Evolutionary conservation across 2,888 invertebrate species (phyloP).

Genomic region (Parelbella ahira): DNA sequence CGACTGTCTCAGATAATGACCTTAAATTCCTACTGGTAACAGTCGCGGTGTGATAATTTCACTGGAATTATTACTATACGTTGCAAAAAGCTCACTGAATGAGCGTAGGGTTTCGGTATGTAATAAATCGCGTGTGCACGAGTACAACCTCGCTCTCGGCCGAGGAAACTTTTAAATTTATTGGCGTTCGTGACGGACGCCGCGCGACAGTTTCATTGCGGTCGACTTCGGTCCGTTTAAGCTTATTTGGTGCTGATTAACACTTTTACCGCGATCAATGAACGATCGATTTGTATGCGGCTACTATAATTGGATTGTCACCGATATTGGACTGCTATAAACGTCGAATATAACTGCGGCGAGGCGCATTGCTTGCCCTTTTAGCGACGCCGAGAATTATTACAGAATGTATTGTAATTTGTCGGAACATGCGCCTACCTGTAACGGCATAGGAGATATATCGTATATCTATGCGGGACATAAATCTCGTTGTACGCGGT

Average conservation of each 20-base stretch:
- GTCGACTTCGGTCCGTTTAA: neutral
- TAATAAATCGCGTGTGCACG: no score
- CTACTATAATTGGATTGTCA: constrained; percentile 6
- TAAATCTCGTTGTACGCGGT: neutral
- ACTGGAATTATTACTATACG: no score
- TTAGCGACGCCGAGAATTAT: neutral
- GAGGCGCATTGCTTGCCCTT: constrained; percentile 5
- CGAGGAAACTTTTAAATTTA: no score
- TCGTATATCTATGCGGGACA: constrained; percentile 1
- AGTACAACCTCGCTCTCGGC: no score
- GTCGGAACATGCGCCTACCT: constrained; percentile 3
- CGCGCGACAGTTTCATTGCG: no score
- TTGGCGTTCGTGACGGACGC: no score
- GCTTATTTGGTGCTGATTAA: constrained; percentile 9
- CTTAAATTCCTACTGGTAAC: no score
- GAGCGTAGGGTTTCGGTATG: no score
- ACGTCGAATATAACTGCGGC: constrained; percentile 2
- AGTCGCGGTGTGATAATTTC: no score
- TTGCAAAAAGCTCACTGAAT: no score
- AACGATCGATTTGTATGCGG: constrained; percentile 10
- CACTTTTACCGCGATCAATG: constrained; percentile 17
- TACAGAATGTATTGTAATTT: neutral
- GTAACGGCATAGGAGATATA: no score
- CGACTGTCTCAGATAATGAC: no score
- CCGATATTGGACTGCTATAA: neutral